phyloP scores from a whole-genome alignment of 1,140 invertebrate genomes.

The Branchinecta lynchi region DNA sequence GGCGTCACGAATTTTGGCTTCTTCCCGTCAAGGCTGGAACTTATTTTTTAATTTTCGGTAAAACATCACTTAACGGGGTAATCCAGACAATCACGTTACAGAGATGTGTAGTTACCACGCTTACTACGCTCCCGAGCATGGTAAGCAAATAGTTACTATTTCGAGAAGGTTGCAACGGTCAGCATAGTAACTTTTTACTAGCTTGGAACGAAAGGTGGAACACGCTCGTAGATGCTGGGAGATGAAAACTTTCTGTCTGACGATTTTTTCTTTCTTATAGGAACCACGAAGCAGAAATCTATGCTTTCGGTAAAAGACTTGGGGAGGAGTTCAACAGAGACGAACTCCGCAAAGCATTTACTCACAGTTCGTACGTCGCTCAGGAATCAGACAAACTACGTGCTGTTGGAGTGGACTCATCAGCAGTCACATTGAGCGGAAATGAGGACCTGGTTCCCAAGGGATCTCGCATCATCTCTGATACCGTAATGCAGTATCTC shows the following conservation, averaged over 20 bases:
- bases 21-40: no score
- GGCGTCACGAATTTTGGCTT: no score
- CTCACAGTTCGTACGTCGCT: slow-evolving; percentile 58
- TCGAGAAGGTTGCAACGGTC: no score
- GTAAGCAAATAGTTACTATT: no score
- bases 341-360: slow-evolving; percentile 57
- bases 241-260: background rate
- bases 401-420: slow-evolving; percentile 48
- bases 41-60: no score
- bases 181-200: no score
- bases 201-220: no score
- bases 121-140: no score
- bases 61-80: no score
- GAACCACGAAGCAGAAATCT: slow-evolving; percentile 78
- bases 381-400: slow-evolving; percentile 48
- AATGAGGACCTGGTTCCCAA: slow-evolving; percentile 48
- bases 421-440: slow-evolving; percentile 40
- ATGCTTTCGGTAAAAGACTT: slow-evolving; percentile 65
- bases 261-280: slow-evolving; percentile 25
- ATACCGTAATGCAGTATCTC: slow-evolving; percentile 43
- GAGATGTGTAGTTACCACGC: no score
- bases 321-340: slow-evolving; percentile 61
- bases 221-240: no score
- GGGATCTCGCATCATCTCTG: slow-evolving; percentile 43
- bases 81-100: no score